Evolutionary conservation across 2,797 vertebrate genomes (phyloP).

Genomic region (Gymnodraco acuticeps): DNA sequence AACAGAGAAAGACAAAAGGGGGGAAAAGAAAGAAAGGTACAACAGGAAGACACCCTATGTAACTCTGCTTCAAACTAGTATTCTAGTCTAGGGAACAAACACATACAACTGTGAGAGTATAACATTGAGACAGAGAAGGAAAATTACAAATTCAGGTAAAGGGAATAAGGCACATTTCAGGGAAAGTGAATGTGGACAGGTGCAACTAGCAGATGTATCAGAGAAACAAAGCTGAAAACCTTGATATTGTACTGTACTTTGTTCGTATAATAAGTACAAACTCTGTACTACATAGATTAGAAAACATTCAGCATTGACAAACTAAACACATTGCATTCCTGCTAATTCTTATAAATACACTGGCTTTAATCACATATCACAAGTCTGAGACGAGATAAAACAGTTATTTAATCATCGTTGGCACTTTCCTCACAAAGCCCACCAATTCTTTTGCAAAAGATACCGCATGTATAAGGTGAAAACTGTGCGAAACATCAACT

Average conservation of each 20-base stretch:
- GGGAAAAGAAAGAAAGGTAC: constrained; percentile 8
- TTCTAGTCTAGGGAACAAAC: constrained; percentile 60
- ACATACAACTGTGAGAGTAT: constrained; percentile 40
- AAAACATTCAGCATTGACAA: constrained; percentile 2
- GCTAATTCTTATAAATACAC: background rate
- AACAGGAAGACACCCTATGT: constrained; percentile 35
- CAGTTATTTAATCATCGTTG: constrained; percentile 8
- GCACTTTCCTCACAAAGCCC: constrained; percentile 7
- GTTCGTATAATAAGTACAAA: background rate
- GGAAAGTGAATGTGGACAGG: constrained; percentile 60
- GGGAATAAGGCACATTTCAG: constrained; percentile 53
- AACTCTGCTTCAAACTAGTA: constrained; percentile 49
- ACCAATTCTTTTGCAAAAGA: constrained; percentile 23
- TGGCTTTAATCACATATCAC: background rate
- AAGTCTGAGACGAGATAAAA: constrained; percentile 18
- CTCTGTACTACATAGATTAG: background rate
- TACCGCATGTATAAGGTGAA: constrained; percentile 27
- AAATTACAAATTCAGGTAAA: constrained; percentile 64
- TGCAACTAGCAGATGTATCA: constrained; percentile 29
- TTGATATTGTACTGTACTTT: constrained; percentile 25
- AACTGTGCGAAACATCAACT: constrained; percentile 29
- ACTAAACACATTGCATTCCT: background rate
- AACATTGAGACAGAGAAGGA: constrained; percentile 48
- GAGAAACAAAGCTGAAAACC: constrained; percentile 20
- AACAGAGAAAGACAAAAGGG: constrained; percentile 55